phyloP scores from a whole-genome alignment of 2,113 vertebrate genomes.

The Neolamprologus cancellatus region DNA sequence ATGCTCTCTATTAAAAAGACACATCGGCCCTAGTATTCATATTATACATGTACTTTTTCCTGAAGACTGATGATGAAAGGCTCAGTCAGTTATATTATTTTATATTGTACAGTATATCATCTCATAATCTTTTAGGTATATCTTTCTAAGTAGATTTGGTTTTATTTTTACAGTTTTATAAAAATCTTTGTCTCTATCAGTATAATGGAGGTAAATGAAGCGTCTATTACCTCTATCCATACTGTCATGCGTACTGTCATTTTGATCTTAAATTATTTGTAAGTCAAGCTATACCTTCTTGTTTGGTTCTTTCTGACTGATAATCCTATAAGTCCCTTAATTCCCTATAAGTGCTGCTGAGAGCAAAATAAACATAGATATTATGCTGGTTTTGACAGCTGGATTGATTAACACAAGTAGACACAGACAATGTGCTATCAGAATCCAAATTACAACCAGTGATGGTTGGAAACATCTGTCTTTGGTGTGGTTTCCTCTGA shows the following conservation, averaged over 20 bases:
- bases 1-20: not conserved
- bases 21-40: not conserved
- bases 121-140: not conserved
- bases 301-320: not conserved
- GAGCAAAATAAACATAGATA: not conserved
- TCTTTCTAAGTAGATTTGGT: not conserved
- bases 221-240: not conserved
- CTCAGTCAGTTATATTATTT: not conserved
- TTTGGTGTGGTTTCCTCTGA: constrained; percentile 19
- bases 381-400: not conserved
- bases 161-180: not conserved
- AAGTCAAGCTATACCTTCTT: not conserved
- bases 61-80: not conserved
- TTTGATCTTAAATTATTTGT: not conserved
- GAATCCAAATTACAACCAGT: not conserved
- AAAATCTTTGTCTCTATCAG: not conserved
- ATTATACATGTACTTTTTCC: not conserved
- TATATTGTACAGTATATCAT: not conserved
- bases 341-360: not conserved
- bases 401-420: not conserved
- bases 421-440: not conserved
- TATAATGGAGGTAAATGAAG: not conserved
- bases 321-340: not conserved
- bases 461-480: constrained; percentile 47
- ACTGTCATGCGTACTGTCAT: not conserved